A percentile compares a stretch with the other conserved stretches of the same genome.
Conservation (phyloP, 2,888 invertebrate genomes). For the Rapana venosa region DNA sequence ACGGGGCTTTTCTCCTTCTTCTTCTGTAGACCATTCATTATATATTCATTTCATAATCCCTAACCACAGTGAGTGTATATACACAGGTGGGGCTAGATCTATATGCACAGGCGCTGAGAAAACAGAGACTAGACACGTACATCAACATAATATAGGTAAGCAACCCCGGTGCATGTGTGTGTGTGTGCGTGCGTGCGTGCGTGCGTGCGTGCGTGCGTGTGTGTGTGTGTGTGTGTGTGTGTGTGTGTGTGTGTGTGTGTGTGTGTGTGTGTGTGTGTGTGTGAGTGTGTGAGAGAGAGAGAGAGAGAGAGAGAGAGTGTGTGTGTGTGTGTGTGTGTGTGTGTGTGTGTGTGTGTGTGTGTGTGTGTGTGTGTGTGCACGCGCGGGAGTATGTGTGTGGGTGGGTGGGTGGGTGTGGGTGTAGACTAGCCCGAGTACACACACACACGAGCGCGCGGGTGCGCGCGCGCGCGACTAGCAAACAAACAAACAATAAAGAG, state of each 20-base stretch:
- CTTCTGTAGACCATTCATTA: too few relatives aligned
- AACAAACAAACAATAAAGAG: not conserved
- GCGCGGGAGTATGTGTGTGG: not conserved
- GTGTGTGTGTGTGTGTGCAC: not conserved
- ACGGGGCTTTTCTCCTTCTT: too few relatives aligned
- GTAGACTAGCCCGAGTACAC: not conserved
- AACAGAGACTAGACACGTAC: too few relatives aligned
- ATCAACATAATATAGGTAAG: too few relatives aligned
- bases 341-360: conserved; percentile 26
- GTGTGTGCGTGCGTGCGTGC: not conserved
- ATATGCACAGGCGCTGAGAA: too few relatives aligned
- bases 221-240: not conserved
- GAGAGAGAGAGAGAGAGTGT: too few relatives aligned
- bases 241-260: not conserved
- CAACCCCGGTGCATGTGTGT: not conserved
- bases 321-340: conserved; percentile 33
- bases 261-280: conserved; percentile 18
- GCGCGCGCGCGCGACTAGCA: not conserved
- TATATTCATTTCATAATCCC: too few relatives aligned
- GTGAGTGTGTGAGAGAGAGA: too few relatives aligned
- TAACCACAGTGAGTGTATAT: too few relatives aligned
- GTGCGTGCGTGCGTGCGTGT: conserved; percentile 4
- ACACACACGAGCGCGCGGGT: not conserved
- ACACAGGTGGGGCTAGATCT: too few relatives aligned
- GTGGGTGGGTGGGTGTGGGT: not conserved